These are phyloP conservation scores for Brassicogethes aeneus DNA, from an alignment of 2,888 invertebrate species.

Conservation along the genomic window DNA sequence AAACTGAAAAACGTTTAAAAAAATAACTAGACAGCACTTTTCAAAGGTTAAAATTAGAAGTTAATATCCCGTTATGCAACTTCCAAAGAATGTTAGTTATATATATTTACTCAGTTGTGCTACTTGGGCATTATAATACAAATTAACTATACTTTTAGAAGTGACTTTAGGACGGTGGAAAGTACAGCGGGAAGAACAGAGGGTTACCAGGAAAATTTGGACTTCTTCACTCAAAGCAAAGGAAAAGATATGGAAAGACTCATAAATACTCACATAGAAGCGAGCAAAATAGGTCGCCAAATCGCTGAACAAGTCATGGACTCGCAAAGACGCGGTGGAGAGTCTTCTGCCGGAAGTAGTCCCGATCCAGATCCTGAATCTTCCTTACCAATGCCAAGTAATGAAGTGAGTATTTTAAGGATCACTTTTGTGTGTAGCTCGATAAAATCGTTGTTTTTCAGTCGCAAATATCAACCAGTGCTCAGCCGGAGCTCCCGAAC, in stretches of 20 bases:
- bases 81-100: no score
- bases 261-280: slow-evolving; percentile 70
- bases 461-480: slow-evolving; percentile 40
- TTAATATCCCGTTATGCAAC: no score
- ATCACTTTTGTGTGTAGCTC: no score
- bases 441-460: slow-evolving; percentile 17
- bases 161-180: slow-evolving; percentile 44
- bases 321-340: slow-evolving; percentile 45
- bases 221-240: slow-evolving; percentile 49
- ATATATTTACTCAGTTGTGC: no score
- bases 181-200: slow-evolving; percentile 42
- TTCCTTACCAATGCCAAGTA: slow-evolving; percentile 27
- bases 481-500: slow-evolving; percentile 31
- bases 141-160: slow-evolving; percentile 31
- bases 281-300: slow-evolving; percentile 75
- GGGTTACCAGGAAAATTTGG: slow-evolving; percentile 44
- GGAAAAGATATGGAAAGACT: slow-evolving; percentile 59
- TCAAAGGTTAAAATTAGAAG: no score
- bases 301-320: slow-evolving; percentile 72
- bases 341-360: slow-evolving; percentile 44
- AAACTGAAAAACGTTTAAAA: no score
- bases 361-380: slow-evolving; percentile 39
- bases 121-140: no score
- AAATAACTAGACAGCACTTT: no score
- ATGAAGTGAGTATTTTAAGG: slow-evolving; percentile 29